Conservation (phyloP, 1,140 invertebrate species). For the Orius laevigatus region DNA sequence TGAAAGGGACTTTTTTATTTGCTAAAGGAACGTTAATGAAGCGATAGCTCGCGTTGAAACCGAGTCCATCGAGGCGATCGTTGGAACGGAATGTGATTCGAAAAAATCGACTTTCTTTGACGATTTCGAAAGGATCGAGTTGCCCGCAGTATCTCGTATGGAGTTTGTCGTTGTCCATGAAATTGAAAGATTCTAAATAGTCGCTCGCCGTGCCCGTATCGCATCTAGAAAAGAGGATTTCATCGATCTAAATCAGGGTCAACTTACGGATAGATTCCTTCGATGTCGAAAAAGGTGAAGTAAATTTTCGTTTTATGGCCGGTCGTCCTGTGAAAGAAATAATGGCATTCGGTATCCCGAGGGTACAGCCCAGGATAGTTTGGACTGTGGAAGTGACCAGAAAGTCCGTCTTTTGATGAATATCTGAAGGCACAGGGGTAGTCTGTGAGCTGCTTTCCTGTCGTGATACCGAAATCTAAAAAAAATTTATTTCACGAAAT, state of each 20-base stretch:
- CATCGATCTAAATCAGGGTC: not conserved
- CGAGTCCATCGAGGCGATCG: conserved; percentile 76
- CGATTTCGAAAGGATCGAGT: conserved; percentile 29
- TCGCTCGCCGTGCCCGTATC: conserved; percentile 73
- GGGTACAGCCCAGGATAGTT: conserved; percentile 88
- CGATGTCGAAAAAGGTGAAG: conserved; percentile 81
- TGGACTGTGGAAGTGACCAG: conserved; percentile 68
- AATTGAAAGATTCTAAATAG: conserved; percentile 91
- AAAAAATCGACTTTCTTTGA: conserved; percentile 80
- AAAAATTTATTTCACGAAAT: conserved; percentile 13
- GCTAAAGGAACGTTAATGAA: conserved; percentile 33
- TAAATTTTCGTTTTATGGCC: conserved; percentile 70
- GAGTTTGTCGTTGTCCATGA: conserved; percentile 55
- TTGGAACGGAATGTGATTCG: conserved; percentile 86
- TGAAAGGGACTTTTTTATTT: no score
- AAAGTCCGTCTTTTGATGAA: conserved; percentile 40
- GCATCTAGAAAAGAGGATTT: conserved; percentile 46
- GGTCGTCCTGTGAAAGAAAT: conserved; percentile 71
- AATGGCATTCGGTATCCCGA: conserved; percentile 82
- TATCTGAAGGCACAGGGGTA: conserved; percentile 68
- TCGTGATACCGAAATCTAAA: conserved; percentile 63
- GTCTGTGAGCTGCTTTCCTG: conserved; percentile 49
- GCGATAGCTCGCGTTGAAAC: conserved; percentile 79
- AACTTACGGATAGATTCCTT: conserved; percentile 75
- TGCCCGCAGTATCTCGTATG: conserved; percentile 74